A percentile compares a stretch with the other conserved stretches of the same genome.
Conservation (phyloP, 2,888 invertebrate species). For the Caenorhabditis panamensis region DNA sequence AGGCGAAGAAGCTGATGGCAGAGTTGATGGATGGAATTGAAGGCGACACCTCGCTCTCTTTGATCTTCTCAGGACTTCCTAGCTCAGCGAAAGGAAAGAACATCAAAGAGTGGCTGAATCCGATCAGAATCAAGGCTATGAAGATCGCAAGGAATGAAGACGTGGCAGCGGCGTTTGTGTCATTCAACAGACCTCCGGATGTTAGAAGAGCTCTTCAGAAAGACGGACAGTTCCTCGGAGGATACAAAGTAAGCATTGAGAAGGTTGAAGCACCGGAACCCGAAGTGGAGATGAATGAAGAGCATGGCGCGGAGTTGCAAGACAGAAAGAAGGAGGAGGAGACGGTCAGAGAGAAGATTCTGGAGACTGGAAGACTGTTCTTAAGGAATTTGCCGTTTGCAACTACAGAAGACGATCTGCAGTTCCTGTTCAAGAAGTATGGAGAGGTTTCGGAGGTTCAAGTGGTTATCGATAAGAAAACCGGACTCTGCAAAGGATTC, state of each 20-base stretch:
- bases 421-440: slow-evolving; percentile 86
- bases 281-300: slow-evolving; percentile 23
- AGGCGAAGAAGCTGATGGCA: slow-evolving; percentile 56
- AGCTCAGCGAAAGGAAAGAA: slow-evolving; percentile 73
- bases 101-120: slow-evolving; percentile 79
- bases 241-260: slow-evolving; percentile 70
- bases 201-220: slow-evolving; percentile 71
- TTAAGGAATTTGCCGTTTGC: slow-evolving; percentile 92
- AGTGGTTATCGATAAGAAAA: slow-evolving; percentile 90
- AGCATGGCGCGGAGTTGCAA: slow-evolving; percentile 35
- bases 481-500: slow-evolving; percentile 92
- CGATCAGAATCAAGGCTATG: slow-evolving; percentile 75
- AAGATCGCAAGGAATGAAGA: slow-evolving; percentile 67
- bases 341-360: slow-evolving; percentile 69
- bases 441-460: slow-evolving; percentile 84
- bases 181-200: slow-evolving; percentile 75
- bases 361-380: slow-evolving; percentile 91
- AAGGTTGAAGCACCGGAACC: slow-evolving; percentile 51
- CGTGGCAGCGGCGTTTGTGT: slow-evolving; percentile 71
- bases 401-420: slow-evolving; percentile 90
- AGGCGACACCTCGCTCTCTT: slow-evolving; percentile 74
- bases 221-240: slow-evolving; percentile 76
- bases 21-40: slow-evolving; percentile 71
- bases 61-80: slow-evolving; percentile 76
- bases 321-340: slow-evolving; percentile 55